Conservation (phyloP, 2,113 vertebrate genomes). For the Pseudolaguvia tuberculata region DNA sequence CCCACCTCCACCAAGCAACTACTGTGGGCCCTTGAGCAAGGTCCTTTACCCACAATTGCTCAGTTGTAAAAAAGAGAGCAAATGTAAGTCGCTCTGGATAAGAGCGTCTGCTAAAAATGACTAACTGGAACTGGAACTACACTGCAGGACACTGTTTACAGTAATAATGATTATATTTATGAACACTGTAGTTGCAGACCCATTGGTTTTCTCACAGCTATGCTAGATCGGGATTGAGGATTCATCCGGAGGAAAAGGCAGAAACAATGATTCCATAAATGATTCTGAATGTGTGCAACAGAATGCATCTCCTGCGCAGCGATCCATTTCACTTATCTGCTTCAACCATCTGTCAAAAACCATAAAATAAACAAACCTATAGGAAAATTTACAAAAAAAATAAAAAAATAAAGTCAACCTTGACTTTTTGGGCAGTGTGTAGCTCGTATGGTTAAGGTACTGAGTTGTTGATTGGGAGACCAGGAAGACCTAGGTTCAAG, state of each 20-base stretch:
- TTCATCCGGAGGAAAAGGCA: not conserved
- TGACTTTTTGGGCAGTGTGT: not conserved
- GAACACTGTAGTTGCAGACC: not conserved
- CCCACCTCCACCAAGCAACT: too few relatives aligned
- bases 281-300: not conserved
- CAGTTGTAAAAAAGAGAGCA: too few relatives aligned
- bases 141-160: not conserved
- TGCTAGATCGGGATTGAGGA: not conserved
- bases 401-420: not conserved
- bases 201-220: too few relatives aligned
- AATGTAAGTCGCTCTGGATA: too few relatives aligned
- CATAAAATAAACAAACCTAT: not conserved
- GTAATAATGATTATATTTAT: not conserved
- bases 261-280: not conserved
- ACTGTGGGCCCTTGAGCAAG: too few relatives aligned
- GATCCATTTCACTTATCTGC: not conserved
- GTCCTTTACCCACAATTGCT: too few relatives aligned
- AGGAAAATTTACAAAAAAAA: not conserved
- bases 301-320: conserved; percentile 13
- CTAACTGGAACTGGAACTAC: too few relatives aligned
- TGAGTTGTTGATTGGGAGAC: too few relatives aligned
- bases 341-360: conserved; percentile 7
- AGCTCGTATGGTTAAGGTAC: too few relatives aligned
- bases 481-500: too few relatives aligned
- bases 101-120: too few relatives aligned